phyloP scores from a whole-genome alignment of 2,797 vertebrate genomes.

The Phaenicophaeus curvirostris region DNA sequence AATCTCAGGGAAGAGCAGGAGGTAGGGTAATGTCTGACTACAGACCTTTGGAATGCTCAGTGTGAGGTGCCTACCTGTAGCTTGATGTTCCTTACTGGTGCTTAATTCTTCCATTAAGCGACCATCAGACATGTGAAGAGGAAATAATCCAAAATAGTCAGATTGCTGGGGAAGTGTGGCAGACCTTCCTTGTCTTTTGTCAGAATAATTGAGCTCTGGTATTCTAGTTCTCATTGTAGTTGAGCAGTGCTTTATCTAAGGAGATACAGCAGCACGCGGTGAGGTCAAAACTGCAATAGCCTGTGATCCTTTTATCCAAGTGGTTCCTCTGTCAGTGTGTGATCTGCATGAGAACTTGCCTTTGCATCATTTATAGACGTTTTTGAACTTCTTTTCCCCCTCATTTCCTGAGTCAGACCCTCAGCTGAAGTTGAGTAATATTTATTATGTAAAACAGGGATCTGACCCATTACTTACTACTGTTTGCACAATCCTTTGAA shows the following conservation, averaged over 20 bases:
- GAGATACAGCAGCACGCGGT: background rate
- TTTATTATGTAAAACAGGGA: accelerated
- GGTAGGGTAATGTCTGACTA: no score
- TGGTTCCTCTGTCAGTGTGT: background rate
- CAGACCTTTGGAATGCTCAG: no score
- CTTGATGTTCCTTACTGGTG: no score
- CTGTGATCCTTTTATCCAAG: background rate
- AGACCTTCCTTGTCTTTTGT: background rate
- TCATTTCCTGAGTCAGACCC: background rate
- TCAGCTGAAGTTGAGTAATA: background rate
- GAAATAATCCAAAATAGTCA: no score
- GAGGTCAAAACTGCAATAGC: background rate
- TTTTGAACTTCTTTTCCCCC: background rate
- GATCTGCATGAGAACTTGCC: background rate
- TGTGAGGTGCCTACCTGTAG: no score
- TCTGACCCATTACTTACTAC: background rate
- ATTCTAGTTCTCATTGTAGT: background rate
- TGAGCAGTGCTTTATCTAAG: background rate
- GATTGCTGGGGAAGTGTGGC: background rate
- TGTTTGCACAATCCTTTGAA: background rate
- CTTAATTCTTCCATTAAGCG: no score
- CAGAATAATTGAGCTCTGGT: background rate
- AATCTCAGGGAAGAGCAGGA: no score
- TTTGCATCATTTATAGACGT: background rate
- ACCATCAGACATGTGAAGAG: no score